Conservation (phyloP, 2,113 vertebrate species). For the Macroglossus sobrinus region DNA sequence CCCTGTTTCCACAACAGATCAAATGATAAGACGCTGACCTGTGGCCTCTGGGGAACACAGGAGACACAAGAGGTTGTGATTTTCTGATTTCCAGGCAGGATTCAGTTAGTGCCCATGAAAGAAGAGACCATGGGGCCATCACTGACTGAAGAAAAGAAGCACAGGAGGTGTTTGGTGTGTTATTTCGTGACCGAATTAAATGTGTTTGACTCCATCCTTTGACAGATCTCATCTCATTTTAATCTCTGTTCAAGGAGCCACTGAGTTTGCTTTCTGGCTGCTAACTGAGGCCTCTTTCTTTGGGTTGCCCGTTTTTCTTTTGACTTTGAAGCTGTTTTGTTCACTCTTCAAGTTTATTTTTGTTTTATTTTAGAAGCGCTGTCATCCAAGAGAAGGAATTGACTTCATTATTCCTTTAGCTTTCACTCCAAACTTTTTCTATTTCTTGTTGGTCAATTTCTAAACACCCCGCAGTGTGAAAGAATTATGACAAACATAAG, state of each 20-base stretch:
- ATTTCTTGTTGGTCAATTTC: conserved; percentile 42
- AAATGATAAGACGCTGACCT: neutral
- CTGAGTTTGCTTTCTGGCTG: neutral
- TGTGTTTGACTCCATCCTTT: neutral
- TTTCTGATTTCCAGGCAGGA: neutral
- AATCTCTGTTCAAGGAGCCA: neutral
- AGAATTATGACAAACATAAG: conserved; percentile 31
- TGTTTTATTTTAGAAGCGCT: conserved; percentile 22
- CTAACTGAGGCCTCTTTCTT: neutral
- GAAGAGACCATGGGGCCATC: neutral
- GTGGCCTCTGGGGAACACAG: neutral
- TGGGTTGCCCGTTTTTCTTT: neutral
- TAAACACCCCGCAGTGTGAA: neutral
- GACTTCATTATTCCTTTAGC: conserved; percentile 30
- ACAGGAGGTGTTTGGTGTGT: accelerated
- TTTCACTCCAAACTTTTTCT: conserved; percentile 39
- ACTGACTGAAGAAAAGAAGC: neutral
- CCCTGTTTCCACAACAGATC: neutral
- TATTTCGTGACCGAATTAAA: neutral
- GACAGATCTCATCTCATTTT: neutral
- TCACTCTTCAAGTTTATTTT: conserved; percentile 49
- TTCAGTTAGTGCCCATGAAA: neutral
- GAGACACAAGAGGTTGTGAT: neutral
- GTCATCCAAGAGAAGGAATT: conserved; percentile 34
- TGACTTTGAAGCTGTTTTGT: conserved; percentile 45